These are phyloP conservation scores for Campylomormyrus numenius DNA, from an alignment of 2,113 vertebrate genomes.

Conservation along the genomic window DNA sequence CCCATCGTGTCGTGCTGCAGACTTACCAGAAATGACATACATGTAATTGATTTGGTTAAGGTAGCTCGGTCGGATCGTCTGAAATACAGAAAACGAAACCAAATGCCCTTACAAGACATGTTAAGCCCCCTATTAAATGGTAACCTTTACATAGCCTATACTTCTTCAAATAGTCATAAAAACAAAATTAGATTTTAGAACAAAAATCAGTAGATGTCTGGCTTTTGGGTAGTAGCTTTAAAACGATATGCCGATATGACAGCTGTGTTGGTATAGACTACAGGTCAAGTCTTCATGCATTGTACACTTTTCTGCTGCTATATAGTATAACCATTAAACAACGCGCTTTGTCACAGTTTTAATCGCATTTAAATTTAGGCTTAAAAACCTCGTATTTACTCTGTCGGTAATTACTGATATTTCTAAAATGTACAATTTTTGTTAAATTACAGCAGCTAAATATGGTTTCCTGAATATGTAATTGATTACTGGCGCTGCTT, in stretches of 20 bases:
- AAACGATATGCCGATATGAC: neutral
- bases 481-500: neutral
- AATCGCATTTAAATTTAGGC: neutral
- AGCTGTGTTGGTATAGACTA: neutral
- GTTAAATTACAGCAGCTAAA: neutral
- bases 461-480: neutral
- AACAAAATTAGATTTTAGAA: neutral
- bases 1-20: neutral
- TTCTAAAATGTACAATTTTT: neutral
- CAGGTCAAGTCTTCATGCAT: neutral
- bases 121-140: neutral
- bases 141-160: neutral
- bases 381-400: neutral
- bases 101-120: neutral
- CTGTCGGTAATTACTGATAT: neutral
- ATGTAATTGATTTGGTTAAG: no score
- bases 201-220: neutral
- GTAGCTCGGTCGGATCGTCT: neutral
- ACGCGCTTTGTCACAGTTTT: neutral
- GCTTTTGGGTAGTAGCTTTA: neutral
- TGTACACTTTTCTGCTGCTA: neutral
- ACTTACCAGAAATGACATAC: neutral
- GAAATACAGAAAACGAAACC: neutral
- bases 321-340: neutral
- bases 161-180: neutral